phyloP scores from a whole-genome alignment of 2,888 invertebrate genomes.

The Tuta absoluta region DNA sequence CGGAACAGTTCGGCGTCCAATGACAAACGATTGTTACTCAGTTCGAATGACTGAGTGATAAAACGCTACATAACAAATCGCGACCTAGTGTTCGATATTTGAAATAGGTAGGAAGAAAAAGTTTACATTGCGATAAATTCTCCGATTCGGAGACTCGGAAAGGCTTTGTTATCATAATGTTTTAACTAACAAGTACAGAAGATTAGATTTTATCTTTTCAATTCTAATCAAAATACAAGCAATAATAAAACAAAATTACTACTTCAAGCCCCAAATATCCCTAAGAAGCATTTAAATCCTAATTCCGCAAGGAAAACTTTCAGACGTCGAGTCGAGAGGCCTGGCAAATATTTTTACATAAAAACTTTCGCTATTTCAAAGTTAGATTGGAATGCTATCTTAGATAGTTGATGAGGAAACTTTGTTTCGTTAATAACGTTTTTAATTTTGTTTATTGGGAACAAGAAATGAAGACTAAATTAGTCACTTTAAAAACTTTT shows the following conservation, averaged over 20 bases:
- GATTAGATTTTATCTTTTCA: neutral
- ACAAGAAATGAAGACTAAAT: constrained; percentile 35
- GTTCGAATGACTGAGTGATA: constrained; percentile 31
- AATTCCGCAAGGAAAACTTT: neutral
- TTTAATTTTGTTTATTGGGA: constrained; percentile 45
- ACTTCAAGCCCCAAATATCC: neutral
- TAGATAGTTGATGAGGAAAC: constrained; percentile 53
- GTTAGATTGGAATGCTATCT: constrained; percentile 63
- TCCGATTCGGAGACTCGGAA: too few relatives aligned
- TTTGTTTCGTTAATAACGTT: constrained; percentile 49
- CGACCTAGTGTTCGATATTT: constrained; percentile 18
- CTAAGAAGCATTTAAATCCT: constrained; percentile 5
- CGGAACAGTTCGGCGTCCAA: constrained; percentile 57
- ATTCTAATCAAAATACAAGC: neutral
- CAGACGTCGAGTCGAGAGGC: constrained; percentile 23
- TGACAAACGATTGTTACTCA: constrained; percentile 44
- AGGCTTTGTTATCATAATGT: too few relatives aligned
- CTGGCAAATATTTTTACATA: constrained; percentile 36
- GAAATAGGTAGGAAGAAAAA: neutral
- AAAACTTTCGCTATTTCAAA: constrained; percentile 60
- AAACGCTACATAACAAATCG: constrained; percentile 33
- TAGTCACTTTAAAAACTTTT: constrained; percentile 33
- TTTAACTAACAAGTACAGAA: too few relatives aligned
- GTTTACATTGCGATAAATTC: too few relatives aligned
- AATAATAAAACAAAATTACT: neutral